A percentile compares a stretch with the other conserved stretches of the same genome.
phyloP scores from a whole-genome alignment of 2,113 vertebrate species.

The Apodemus sylvaticus region DNA sequence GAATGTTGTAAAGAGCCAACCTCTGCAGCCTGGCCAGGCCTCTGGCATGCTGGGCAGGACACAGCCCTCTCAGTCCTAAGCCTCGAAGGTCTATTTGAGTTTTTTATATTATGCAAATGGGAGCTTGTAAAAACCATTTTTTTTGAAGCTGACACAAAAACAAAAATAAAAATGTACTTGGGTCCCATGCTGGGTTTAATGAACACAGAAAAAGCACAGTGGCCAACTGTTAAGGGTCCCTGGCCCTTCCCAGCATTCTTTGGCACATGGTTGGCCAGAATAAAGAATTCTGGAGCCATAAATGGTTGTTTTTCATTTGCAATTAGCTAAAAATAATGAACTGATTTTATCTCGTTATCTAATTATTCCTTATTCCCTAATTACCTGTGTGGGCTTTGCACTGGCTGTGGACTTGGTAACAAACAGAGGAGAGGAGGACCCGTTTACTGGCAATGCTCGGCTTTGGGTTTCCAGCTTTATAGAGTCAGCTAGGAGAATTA shows the following conservation, averaged over 20 bases:
- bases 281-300: background rate
- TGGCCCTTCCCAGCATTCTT: background rate
- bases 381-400: background rate
- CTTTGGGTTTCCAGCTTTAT: background rate
- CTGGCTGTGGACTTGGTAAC: background rate
- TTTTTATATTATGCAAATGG: background rate
- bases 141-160: background rate
- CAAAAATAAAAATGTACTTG: no score
- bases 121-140: background rate
- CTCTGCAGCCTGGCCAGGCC: no score
- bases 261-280: background rate
- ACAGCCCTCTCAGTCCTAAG: background rate
- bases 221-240: background rate
- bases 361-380: background rate
- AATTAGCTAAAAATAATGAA: conserved; percentile 25
- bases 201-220: fast-evolving
- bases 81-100: fast-evolving
- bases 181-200: no score
- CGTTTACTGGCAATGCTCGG: background rate
- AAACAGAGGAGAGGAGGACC: background rate
- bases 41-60: no score
- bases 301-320: background rate
- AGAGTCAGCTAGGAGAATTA: no score
- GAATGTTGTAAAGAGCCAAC: fast-evolving
- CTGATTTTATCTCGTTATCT: background rate